Evolutionary conservation across 2,113 vertebrate genomes (phyloP), one percentile per base, ranked within the genome.

Genomic region (Sigmodon hispidus): DNA sequence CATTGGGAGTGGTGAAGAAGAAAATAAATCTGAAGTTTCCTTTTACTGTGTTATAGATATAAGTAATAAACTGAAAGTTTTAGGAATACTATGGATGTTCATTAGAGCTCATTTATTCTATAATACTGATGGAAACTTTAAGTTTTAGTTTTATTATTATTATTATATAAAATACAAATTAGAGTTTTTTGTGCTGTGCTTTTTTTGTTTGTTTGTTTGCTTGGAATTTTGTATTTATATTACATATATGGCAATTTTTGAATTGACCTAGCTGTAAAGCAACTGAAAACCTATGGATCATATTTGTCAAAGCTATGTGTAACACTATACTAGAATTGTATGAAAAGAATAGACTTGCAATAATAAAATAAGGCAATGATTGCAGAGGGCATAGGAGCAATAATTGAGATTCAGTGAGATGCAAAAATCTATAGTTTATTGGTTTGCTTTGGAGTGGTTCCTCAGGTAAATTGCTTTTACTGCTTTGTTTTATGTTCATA

Each of bases 131-230:
- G 40, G 12, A 80, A 57, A 67, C 43, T 69, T 84, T 40, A 22
- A 83, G n/a, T 67, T 48, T 1, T 34, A 36, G 8, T 1, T 50
- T 94, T 92, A n/a, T n/a, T n/a, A n/a, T 61, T 45, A 83, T 45
- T 31, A 16, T 17, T 61, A 16, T 76, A 7, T 75, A 19, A 24
- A 50, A 75, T 59, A 34, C 29, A 89, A 75, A 34, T 5, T 89
- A 15, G 10, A 5, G 57, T 29, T 89, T 52, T 36, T 50, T 55
- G 55, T 21, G 1, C 5, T 89, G 4, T 76, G 12, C 59, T 92
- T 83, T 79, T 91, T 34, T 77, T n/a, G 19, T 73, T 93, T 72
- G 15, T 63, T 93, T 85, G 76, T 92, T 19, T 79, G 17, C 63
- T 9, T 0, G 19, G 10, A 84, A 77, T 0, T 63, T 29, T 48